Evolutionary conservation across 2,888 invertebrate genomes (phyloP).

Genomic region (Cephus sareptanus): DNA sequence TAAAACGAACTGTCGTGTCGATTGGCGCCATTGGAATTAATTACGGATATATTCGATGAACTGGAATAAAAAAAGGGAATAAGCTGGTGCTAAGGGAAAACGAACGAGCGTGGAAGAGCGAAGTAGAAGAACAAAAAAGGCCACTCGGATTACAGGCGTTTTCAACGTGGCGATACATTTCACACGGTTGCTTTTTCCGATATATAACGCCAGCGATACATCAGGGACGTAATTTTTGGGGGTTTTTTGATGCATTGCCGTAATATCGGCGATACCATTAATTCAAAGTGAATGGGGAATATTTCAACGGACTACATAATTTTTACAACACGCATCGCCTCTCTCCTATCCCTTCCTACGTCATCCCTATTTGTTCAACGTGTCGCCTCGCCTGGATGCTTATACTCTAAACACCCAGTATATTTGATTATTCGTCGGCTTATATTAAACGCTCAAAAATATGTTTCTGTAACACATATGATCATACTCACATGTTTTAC

Average conservation of each 20-base stretch:
- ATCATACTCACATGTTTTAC: neutral
- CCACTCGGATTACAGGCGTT: conserved; percentile 10
- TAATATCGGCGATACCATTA: conserved; percentile 59
- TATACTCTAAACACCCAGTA: neutral
- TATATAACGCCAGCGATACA: conserved; percentile 32
- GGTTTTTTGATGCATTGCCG: conserved; percentile 55
- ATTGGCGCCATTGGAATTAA: neutral
- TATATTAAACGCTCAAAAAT: neutral
- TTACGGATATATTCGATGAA: neutral
- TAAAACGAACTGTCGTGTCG: neutral
- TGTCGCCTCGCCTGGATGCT: neutral
- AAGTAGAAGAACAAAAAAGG: conserved; percentile 5
- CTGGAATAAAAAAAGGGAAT: neutral
- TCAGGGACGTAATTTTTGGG: conserved; percentile 54
- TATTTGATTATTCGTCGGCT: neutral
- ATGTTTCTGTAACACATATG: neutral
- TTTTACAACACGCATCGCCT: conserved; percentile 31
- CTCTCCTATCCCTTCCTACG: neutral
- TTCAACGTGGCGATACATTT: conserved; percentile 26
- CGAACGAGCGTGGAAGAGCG: neutral
- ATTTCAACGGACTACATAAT: conserved; percentile 52
- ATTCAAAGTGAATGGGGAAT: conserved; percentile 55
- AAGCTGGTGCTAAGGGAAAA: neutral
- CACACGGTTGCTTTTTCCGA: conserved; percentile 17
- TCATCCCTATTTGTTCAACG: neutral